Conservation (phyloP, 35 echinoderm and acorn worm species). For the Antedon bifida region DNA sequence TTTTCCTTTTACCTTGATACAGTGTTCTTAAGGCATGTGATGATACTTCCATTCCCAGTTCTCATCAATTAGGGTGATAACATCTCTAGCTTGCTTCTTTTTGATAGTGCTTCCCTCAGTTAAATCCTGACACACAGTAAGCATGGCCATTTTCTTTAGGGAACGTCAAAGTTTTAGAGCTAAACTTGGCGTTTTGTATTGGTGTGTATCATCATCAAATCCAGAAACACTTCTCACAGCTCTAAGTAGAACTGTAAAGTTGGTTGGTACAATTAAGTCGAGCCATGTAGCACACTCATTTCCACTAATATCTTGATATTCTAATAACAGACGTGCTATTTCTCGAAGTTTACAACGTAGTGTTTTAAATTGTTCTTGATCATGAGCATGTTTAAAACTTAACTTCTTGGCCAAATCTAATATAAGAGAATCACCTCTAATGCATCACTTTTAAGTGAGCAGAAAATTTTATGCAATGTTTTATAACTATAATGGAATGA, state of each 20-base stretch:
- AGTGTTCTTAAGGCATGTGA: conserved; percentile 54
- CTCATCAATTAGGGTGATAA: neutral
- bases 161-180: conserved; percentile 28
- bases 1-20: conserved; percentile 27
- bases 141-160: conserved; percentile 21
- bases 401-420: conserved; percentile 21
- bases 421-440: conserved; percentile 37
- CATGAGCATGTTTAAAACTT: conserved; percentile 26
- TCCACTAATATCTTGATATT: conserved; percentile 28
- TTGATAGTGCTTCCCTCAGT: conserved; percentile 8
- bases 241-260: conserved; percentile 5
- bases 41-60: conserved; percentile 52
- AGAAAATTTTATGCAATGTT: conserved; percentile 36
- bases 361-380: conserved; percentile 14
- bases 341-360: conserved; percentile 32
- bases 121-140: conserved; percentile 22
- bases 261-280: conserved; percentile 14
- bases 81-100: conserved; percentile 8
- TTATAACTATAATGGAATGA: no score
- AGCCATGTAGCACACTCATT: conserved; percentile 4
- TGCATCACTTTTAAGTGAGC: conserved; percentile 9
- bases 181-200: conserved; percentile 22
- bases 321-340: conserved; percentile 23
- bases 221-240: conserved; percentile 25
- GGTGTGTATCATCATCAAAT: conserved; percentile 33